Base-by-base conservation (phyloP, 2,888 invertebrate genomes). In the Conops quadrifasciatus region DNA sequence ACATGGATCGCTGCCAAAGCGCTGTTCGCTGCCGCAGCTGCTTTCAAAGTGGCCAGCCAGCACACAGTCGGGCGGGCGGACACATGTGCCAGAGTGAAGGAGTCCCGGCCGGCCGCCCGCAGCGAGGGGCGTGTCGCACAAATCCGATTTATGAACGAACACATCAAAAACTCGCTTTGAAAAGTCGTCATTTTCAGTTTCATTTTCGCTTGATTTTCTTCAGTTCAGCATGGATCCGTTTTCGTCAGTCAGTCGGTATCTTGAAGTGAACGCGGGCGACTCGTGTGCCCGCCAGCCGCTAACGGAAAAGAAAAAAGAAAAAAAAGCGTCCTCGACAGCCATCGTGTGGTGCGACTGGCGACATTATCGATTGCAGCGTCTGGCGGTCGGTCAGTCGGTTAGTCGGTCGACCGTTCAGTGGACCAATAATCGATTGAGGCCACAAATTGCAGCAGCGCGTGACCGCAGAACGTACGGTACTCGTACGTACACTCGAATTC, bases 241-340 rank as follows among this genome's bases (percentile, higher is more conserved):
- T 63, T 62, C 45, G 43, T 63, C 62, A 36, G 60, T 68, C 62
- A 68, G 68, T 68, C 47, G 68, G 36, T 47, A 30, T 68, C 68
- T 60, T 68, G 36, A 62, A 68, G 68, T 26, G 62, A 49, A 60
- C 62, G n/a, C n/a, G n/a, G 68, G 49, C 51, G 60, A 49, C 68
- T 49, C 45, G 67, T 58, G 58, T 67, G 67, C 58, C 67, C 67
- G 47, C 30, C 66, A 66, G 56, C 36, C 65, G 53, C 53, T 15
- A 62, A 21, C n/a, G 7, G 51, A 43, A 51, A 65, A 65, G 26
- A 65, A 65, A 19, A 19, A 43, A 62, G 43, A 43, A 45, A 62
- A 62, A 30, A 75, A 75, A 73, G 72, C 71, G 73, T 72, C 73
- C 58, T 71, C 71, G 74, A 72, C 68, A 73, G 70, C 72, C 69